These are phyloP conservation scores for Halesus radiatus DNA, from an alignment of 1,140 invertebrate genomes.

Conservation along the genomic window DNA sequence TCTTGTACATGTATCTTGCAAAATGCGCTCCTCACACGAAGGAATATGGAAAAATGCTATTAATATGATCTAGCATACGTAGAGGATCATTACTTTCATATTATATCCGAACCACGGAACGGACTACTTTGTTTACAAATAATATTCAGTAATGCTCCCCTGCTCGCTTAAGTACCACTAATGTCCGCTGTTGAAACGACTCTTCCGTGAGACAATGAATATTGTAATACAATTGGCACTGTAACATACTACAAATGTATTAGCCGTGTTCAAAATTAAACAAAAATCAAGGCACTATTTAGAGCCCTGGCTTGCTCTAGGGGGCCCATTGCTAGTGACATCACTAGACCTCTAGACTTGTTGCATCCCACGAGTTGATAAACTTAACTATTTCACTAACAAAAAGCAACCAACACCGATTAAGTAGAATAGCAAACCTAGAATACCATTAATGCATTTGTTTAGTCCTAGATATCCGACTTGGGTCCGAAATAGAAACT, in stretches of 20 bases:
- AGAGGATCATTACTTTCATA: slow-evolving; percentile 7
- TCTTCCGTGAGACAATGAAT: slow-evolving; percentile 32
- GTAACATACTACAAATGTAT: slow-evolving; percentile 43
- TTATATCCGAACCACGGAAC: not conserved
- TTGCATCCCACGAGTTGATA: no score
- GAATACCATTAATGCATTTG: slow-evolving; percentile 11
- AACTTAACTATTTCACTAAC: no score
- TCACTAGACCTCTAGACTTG: no score
- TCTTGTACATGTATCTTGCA: slow-evolving; percentile 10
- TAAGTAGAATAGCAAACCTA: slow-evolving; percentile 4
- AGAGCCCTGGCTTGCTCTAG: not conserved
- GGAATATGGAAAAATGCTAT: slow-evolving; percentile 15
- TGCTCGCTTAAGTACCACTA: slow-evolving; percentile 4
- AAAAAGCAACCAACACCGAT: not conserved
- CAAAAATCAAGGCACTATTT: slow-evolving; percentile 47
- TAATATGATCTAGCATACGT: slow-evolving; percentile 11
- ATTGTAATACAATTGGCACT: slow-evolving; percentile 43
- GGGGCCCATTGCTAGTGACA: no score
- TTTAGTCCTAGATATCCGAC: not conserved
- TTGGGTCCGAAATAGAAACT: not conserved
- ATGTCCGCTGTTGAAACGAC: not conserved
- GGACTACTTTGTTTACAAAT: not conserved
- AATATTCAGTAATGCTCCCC: slow-evolving; percentile 5
- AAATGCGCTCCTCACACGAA: slow-evolving; percentile 13
- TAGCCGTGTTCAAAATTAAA: slow-evolving; percentile 43